A percentile compares a stretch with the other conserved stretches of the same genome.
phyloP scores from a whole-genome alignment of 2,888 invertebrate species.

The Ganaspis brasiliensis region DNA sequence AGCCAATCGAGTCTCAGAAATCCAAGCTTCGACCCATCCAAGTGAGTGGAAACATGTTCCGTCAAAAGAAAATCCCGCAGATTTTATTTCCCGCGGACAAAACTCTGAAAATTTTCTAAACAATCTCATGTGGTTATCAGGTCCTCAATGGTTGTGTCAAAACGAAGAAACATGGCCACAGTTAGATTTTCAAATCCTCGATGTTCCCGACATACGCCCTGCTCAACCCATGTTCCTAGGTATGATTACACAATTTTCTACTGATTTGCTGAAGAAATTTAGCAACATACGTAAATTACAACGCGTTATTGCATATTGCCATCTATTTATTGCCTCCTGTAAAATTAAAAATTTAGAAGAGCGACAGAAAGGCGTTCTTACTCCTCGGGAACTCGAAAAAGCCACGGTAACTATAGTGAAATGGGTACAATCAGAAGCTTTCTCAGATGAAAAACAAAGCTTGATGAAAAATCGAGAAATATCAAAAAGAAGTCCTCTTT shows the following conservation, averaged over 20 bases:
- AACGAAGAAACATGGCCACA: neutral
- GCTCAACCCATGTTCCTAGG: neutral
- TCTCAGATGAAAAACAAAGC: neutral
- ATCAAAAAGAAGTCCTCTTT: neutral
- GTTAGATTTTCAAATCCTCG: neutral
- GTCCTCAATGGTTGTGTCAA: slow-evolving; percentile 50
- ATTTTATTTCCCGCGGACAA: slow-evolving; percentile 58
- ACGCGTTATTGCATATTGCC: too few relatives aligned
- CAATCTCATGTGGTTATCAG: slow-evolving; percentile 52
- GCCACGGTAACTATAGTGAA: neutral
- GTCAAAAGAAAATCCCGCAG: slow-evolving; percentile 58
- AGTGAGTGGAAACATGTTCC: slow-evolving; percentile 56
- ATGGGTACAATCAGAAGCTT: slow-evolving; percentile 7
- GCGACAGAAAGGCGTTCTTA: too few relatives aligned
- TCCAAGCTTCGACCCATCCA: slow-evolving; percentile 28
- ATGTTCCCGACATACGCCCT: neutral
- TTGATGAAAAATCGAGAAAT: neutral
- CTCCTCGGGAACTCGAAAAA: too few relatives aligned
- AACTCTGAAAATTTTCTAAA: slow-evolving; percentile 47
- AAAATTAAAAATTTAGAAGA: too few relatives aligned
- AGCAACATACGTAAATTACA: neutral
- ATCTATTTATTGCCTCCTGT: too few relatives aligned
- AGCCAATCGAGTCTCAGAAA: slow-evolving; percentile 58
- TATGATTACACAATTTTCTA: neutral
- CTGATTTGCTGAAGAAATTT: neutral